Evolutionary conservation across 2,888 invertebrate species (phyloP), one percentile per base, ranked within the genome.

Genomic region (Spisula subtruncata): DNA sequence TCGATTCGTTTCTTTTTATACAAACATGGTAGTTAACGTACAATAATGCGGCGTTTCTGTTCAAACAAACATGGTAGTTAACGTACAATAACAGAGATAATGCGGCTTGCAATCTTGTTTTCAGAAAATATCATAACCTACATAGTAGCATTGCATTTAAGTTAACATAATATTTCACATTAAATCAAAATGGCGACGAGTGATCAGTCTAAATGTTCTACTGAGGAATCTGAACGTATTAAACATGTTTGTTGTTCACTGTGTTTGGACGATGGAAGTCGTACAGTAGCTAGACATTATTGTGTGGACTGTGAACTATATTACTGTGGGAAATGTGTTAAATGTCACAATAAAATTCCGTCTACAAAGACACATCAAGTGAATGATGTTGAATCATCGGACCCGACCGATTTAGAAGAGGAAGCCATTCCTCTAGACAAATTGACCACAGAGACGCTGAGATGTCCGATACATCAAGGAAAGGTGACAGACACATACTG

Each of bases 111-210:
- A 5, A 41, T 41, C 41, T 41, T 41, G 8, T 41, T 41, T 41
- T 41, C 41, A 41, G 41, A 41, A 41, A 41, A 41, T 41, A 41
- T 41, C 4, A 41, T 41, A 41, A 8, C 41, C 41, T 41, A 41
- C 41, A 41, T 41, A n/a, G n/a, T n/a, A n/a, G n/a, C n/a, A n/a
- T n/a, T n/a, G n/a, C n/a, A n/a, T n/a, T n/a, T n/a, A 54, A 54
- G 20, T 54, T 54, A 54, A 56, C 0, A 20, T 56, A n/a, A 56
- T 20, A 18, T 14, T 56, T n/a, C 6, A 18, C 5, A 18, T 1
- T n/a, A n/a, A 56, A 1, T 20, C 56, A 83, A 83, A n/a, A 83
- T 83, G 82, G 82, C 82, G 82, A 56, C 82, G 0, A 14, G 82
- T 56, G 56, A 60, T 56, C n/a, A 35, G 25, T n/a, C 60, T 32